Evolutionary conservation across 2,113 vertebrate genomes (phyloP).

Genomic region (Ursus arctos): DNA sequence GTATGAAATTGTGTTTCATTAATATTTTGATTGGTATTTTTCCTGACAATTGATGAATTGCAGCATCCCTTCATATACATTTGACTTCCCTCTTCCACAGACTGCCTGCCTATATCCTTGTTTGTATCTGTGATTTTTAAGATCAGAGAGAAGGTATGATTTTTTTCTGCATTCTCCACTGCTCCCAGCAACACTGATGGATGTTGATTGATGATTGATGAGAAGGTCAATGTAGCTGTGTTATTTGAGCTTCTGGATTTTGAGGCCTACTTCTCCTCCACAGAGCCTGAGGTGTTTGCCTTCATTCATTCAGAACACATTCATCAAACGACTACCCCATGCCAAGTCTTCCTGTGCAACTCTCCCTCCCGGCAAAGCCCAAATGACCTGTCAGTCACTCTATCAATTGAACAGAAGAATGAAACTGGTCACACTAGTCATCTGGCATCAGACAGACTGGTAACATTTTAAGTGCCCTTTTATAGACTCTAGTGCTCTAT

Average conservation of each 20-base stretch:
- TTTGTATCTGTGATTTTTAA: not conserved
- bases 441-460: not conserved
- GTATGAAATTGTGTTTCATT: not conserved
- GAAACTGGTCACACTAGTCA: slow-evolving; percentile 9
- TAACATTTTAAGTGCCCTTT: slow-evolving; percentile 59
- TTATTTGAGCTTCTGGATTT: slow-evolving; percentile 59
- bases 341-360: slow-evolving; percentile 36
- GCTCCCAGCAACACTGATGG: not conserved
- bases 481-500: not conserved
- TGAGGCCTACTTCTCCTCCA: not conserved
- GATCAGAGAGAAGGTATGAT: not conserved
- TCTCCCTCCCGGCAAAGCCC: slow-evolving; percentile 66
- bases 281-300: slow-evolving; percentile 42
- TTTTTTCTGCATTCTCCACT: slow-evolving; percentile 38
- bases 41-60: not conserved
- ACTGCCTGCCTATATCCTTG: not conserved
- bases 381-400: slow-evolving; percentile 63
- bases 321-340: slow-evolving; percentile 38
- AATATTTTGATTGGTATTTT: slow-evolving; percentile 38
- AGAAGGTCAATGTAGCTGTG: slow-evolving; percentile 47
- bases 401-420: slow-evolving; percentile 62
- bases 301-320: slow-evolving; percentile 63
- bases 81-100: not conserved
- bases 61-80: not conserved
- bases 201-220: slow-evolving; percentile 53